phyloP scores from a whole-genome alignment of 2,888 invertebrate species.

The Drosophila atripex region DNA sequence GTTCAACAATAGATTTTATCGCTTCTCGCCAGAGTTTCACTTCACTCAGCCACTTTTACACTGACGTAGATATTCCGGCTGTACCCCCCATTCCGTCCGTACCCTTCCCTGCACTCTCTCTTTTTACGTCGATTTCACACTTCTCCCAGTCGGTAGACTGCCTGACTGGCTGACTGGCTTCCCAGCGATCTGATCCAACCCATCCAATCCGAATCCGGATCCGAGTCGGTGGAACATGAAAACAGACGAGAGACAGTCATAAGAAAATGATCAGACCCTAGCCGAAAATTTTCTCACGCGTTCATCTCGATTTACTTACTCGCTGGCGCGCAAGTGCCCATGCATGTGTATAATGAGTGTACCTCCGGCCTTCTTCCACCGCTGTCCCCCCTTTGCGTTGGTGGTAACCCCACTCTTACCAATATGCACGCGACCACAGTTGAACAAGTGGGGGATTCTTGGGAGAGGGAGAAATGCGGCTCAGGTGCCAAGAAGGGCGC shows the following conservation, averaged over 20 bases:
- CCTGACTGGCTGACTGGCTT: conserved; percentile 33
- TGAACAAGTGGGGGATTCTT: conserved; percentile 27
- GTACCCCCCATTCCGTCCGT: neutral
- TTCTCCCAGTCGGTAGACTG: conserved; percentile 49
- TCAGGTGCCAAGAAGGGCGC: conserved; percentile 18
- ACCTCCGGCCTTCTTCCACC: neutral
- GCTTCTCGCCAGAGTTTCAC: conserved; percentile 69
- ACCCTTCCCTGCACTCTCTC: conserved; percentile 8
- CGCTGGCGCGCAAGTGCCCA: conserved; percentile 40
- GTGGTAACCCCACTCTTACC: conserved; percentile 41
- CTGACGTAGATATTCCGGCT: conserved; percentile 23
- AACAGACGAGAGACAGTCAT: conserved; percentile 53
- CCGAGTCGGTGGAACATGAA: conserved; percentile 53
- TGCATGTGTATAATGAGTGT: conserved; percentile 28
- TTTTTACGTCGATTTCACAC: conserved; percentile 62
- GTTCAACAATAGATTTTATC: conserved; percentile 61
- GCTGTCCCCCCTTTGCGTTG: conserved; percentile 40
- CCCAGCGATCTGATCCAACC: conserved; percentile 42
- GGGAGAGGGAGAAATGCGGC: conserved; percentile 26
- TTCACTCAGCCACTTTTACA: conserved; percentile 65
- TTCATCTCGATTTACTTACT: conserved; percentile 72
- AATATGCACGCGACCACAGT: conserved; percentile 72
- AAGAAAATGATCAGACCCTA: conserved; percentile 52
- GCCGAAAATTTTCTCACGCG: conserved; percentile 74
- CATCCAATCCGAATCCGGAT: neutral